Evolutionary conservation across 2,888 invertebrate species (phyloP), one percentile per base, ranked within the genome.

Genomic region (Pristionchus exspectatus): DNA sequence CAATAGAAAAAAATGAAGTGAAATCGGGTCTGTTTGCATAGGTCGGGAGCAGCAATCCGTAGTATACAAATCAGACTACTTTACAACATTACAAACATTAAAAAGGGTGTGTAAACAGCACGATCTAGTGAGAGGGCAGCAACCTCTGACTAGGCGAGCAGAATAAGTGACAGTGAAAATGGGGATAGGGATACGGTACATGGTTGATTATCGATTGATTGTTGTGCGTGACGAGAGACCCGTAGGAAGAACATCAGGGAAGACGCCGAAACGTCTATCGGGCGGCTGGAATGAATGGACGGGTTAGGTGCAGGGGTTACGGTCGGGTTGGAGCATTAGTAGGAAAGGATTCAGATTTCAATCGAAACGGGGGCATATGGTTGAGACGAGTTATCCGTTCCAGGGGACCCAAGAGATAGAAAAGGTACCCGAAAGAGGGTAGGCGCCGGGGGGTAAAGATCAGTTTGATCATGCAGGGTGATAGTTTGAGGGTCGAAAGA

Each of bases 251-350:
- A 81, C 50, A 81, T 50, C 72, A 33, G 72, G 7, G 72, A 72
- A 33, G 72, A 21, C 77, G 77, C 4, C 4, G 9, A n/a, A 12
- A 4, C 50, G n/a, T 27, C 27, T 81, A 81, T 50, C 81, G 81
- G 2, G 50, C 81, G 50, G 81, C 81, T 81, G 81, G 24, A 81
- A 81, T 21, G 74, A 74, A 81, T 50, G 0, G 50, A 44, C 38
- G 38, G 44, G 38, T 81, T 27, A 81, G 50, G 81, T 81, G 81
- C 81, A 81, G 81, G 63, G 44, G 81, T 81, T 81, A 81, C n/a
- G 44, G 7, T 9, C n/a, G 81, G 81, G 81, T 81, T 81, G 50
- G n/a, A 27, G 27, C 50, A 27, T 81, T 81, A 81, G 81, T 81
- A 24, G 81, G 81, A 81, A 33, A 33, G 81, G 27, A 4, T 9